Evolutionary conservation across 2,888 invertebrate genomes (phyloP).

Genomic region (Ischnura elegans): DNA sequence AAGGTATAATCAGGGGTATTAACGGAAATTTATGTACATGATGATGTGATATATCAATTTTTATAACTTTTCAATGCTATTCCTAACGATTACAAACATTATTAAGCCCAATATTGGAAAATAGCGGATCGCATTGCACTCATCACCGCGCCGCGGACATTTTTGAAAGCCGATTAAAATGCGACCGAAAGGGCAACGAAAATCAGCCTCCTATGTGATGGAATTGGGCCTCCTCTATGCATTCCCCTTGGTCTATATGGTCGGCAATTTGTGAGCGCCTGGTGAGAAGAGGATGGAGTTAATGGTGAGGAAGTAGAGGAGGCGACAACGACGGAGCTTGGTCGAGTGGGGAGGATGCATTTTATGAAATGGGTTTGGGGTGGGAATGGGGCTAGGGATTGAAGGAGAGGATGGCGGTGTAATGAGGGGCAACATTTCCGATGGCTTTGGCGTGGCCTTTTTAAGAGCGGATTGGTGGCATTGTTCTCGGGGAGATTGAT

Average conservation of each 20-base stretch:
- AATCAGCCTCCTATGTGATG: too few relatives aligned
- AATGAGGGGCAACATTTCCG: not conserved
- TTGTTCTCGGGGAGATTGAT: not conserved
- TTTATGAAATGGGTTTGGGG: not conserved
- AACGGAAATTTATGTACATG: too few relatives aligned
- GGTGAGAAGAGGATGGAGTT: not conserved
- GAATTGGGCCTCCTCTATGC: not conserved
- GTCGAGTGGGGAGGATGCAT: not conserved
- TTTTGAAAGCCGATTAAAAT: too few relatives aligned
- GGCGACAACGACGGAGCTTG: not conserved
- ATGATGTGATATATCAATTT: too few relatives aligned
- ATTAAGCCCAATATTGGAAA: too few relatives aligned
- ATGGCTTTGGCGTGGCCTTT: not conserved
- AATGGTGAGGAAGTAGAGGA: not conserved
- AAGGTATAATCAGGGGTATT: too few relatives aligned
- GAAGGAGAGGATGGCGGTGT: not conserved
- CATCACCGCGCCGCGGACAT: too few relatives aligned
- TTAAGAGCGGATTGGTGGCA: not conserved
- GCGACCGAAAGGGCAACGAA: too few relatives aligned
- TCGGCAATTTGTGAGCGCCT: not conserved
- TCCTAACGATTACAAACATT: too few relatives aligned
- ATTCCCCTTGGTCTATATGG: not conserved
- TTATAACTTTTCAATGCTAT: too few relatives aligned
- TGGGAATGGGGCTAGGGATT: not conserved
- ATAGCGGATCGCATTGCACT: too few relatives aligned